phyloP scores from a whole-genome alignment of 2,888 invertebrate genomes.

The Pterobdella sp. region DNA sequence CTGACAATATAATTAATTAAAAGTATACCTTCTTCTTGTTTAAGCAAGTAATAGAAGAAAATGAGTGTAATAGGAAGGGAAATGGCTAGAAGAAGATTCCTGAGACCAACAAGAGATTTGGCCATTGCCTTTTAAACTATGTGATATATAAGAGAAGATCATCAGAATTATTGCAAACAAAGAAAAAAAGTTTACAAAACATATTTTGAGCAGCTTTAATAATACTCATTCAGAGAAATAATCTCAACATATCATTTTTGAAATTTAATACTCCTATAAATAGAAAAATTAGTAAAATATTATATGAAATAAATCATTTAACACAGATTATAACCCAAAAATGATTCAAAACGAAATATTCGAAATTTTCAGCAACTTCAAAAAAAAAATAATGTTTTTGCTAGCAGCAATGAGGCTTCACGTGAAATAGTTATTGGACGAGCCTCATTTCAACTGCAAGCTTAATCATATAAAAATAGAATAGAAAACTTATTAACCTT shows the following conservation, averaged over 20 bases:
- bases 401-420: background rate
- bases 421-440: background rate
- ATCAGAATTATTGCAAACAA: no score
- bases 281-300: background rate
- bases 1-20: no score
- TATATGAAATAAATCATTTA: background rate
- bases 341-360: constrained; percentile 8
- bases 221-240: background rate
- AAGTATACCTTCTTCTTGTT: background rate
- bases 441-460: background rate
- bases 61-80: constrained; percentile 5
- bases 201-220: no score
- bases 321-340: background rate
- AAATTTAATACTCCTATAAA: background rate
- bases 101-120: background rate
- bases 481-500: no score
- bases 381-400: constrained; percentile 6
- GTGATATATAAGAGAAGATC: no score
- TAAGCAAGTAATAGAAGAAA: constrained; percentile 5
- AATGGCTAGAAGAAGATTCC: background rate
- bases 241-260: background rate
- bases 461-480: no score
- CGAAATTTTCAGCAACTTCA: background rate
- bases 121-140: constrained; percentile 3
- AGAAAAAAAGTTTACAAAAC: no score